Percentiles rank a stretch among this genome's conserved stretches.
phyloP scores from a whole-genome alignment of 2,113 vertebrate genomes.

The Lepisosteus oculatus region DNA sequence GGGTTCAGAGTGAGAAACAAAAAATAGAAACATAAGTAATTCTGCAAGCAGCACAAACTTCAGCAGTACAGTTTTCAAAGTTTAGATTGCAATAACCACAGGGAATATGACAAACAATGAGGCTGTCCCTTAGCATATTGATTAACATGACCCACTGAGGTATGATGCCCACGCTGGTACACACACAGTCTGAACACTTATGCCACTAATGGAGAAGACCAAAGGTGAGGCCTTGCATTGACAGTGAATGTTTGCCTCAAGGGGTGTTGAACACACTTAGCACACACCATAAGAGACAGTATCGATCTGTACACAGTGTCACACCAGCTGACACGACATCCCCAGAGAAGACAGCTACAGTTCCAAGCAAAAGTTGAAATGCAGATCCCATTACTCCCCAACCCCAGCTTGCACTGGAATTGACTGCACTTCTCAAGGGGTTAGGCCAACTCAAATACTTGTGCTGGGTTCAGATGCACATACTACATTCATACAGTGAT shows the following conservation, averaged over 20 bases:
- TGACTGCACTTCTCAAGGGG: slow-evolving; percentile 37
- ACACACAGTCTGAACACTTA: too few species aligned
- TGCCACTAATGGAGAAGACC: too few species aligned
- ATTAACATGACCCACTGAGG: too few species aligned
- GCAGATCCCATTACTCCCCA: slow-evolving; percentile 43
- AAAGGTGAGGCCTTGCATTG: too few species aligned
- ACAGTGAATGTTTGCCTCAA: slow-evolving; percentile 34
- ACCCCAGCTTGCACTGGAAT: slow-evolving; percentile 30
- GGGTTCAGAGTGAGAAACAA: too few species aligned
- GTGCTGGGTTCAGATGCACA: too few species aligned
- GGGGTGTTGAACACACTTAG: slow-evolving; percentile 28
- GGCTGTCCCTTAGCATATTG: too few species aligned
- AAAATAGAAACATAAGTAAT: neutral
- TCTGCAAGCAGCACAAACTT: neutral
- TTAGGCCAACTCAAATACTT: slow-evolving; percentile 27
- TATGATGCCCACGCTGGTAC: too few species aligned
- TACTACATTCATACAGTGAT: too few species aligned
- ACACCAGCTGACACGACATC: slow-evolving; percentile 38
- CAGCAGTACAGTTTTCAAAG: neutral
- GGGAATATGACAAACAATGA: neutral
- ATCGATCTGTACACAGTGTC: slow-evolving; percentile 42
- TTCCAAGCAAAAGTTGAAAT: slow-evolving; percentile 41
- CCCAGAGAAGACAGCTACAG: slow-evolving; percentile 22
- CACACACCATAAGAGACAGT: slow-evolving; percentile 16
- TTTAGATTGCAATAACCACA: slow-evolving; percentile 39